A percentile compares a stretch with the other conserved stretches of the same genome.
Conservation (phyloP, 2,797 vertebrate species). For the Melanogrammus aeglefinus region DNA sequence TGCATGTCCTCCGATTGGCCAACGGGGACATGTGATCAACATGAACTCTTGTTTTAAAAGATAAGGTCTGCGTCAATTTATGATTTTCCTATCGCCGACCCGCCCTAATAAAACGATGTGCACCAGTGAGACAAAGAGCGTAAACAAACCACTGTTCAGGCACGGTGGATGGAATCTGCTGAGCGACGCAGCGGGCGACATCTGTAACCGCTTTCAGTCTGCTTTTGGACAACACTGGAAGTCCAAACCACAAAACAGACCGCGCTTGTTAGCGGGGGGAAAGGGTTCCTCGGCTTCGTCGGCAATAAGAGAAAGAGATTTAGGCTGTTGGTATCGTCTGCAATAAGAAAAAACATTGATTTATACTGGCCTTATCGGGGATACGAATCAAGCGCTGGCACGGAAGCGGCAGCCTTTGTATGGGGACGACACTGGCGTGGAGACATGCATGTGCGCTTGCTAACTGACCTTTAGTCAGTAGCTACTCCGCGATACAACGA, state of each 20-base stretch:
- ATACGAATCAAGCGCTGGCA: not conserved
- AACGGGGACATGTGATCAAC: not conserved
- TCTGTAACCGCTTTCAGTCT: slow-evolving; percentile 36
- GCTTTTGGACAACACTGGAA: slow-evolving; percentile 61
- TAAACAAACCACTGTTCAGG: not conserved
- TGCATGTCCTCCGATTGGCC: too few species aligned
- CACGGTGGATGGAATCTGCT: slow-evolving; percentile 49
- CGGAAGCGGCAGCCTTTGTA: not conserved
- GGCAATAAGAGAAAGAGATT: too few species aligned
- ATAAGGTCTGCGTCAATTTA: not conserved
- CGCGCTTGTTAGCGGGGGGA: not conserved
- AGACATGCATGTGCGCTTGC: not conserved
- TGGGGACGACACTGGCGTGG: not conserved
- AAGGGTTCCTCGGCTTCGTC: too few species aligned
- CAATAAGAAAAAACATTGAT: not conserved
- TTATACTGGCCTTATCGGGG: not conserved
- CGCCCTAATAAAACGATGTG: not conserved
- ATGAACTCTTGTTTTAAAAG: not conserved
- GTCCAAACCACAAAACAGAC: not conserved
- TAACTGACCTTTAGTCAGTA: not conserved
- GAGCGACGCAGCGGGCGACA: not conserved
- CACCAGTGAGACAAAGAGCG: not conserved
- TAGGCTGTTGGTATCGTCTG: not conserved
- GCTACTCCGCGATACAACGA: not conserved
- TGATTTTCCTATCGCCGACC: not conserved